phyloP scores from a whole-genome alignment of 2,888 invertebrate genomes.

The Dioctria rufipes region DNA sequence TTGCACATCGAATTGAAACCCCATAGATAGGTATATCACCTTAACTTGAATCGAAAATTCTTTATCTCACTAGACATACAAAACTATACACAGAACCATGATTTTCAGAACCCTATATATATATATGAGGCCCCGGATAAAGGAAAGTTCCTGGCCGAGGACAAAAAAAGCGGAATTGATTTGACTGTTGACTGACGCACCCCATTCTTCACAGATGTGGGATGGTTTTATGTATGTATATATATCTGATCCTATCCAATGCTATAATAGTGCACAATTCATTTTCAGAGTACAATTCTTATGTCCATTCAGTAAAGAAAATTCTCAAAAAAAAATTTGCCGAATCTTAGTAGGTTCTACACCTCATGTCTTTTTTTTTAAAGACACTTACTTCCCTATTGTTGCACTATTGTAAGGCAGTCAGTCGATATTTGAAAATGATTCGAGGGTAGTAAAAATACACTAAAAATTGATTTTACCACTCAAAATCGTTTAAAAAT shows the following conservation, averaged over 20 bases:
- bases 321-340: no score
- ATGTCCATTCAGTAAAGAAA: no score
- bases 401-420: no score
- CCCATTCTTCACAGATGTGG: slow-evolving; percentile 40
- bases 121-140: background rate
- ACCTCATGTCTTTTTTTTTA: no score
- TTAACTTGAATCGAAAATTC: slow-evolving; percentile 49
- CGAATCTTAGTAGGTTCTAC: no score
- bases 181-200: slow-evolving; percentile 59
- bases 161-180: slow-evolving; percentile 55
- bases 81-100: background rate
- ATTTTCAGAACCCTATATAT: slow-evolving; percentile 11
- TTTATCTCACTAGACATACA: slow-evolving; percentile 39
- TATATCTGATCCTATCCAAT: no score
- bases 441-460: no score
- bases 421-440: no score
- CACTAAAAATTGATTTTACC: background rate
- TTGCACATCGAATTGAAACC: slow-evolving; percentile 44
- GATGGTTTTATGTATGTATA: background rate
- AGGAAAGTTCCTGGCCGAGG: slow-evolving; percentile 30
- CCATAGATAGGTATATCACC: slow-evolving; percentile 35
- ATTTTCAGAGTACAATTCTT: no score
- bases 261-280: no score
- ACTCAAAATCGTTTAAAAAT: slow-evolving; percentile 48
- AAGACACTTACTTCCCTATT: no score